These are phyloP conservation scores for Gavia stellata DNA, from an alignment of 2,113 vertebrate species.

Conservation along the genomic window DNA sequence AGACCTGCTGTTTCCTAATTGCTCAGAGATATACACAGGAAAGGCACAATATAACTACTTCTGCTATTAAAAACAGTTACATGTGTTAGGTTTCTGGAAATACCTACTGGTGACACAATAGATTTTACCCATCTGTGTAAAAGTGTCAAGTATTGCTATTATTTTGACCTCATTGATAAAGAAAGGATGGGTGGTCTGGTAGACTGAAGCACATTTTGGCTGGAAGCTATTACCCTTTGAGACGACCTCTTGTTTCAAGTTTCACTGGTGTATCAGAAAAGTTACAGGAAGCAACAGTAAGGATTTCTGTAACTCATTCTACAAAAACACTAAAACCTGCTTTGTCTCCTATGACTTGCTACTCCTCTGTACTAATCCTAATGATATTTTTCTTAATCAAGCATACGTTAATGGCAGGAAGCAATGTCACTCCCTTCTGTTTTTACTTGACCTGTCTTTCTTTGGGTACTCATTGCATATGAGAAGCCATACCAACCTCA, in stretches of 20 bases:
- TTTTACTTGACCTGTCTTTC: not conserved
- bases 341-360: not conserved
- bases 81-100: slow-evolving; percentile 37
- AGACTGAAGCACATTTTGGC: slow-evolving; percentile 30
- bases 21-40: not conserved
- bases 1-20: slow-evolving; percentile 41
- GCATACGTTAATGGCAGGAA: not conserved
- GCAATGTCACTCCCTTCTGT: not conserved
- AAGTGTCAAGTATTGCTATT: slow-evolving; percentile 29
- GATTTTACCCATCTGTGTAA: slow-evolving; percentile 55
- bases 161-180: slow-evolving; percentile 58
- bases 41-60: not conserved
- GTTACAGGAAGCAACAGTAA: slow-evolving; percentile 6
- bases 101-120: slow-evolving; percentile 25
- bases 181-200: slow-evolving; percentile 60
- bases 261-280: slow-evolving; percentile 36
- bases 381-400: not conserved
- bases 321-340: not conserved
- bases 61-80: slow-evolving; percentile 25
- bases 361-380: not conserved
- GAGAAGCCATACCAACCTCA: not conserved
- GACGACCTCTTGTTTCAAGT: slow-evolving; percentile 46
- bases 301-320: not conserved
- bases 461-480: not conserved
- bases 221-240: slow-evolving; percentile 59